These are phyloP conservation scores for Campoletis raptor DNA, from an alignment of 2,888 invertebrate species.

Conservation along the genomic window DNA sequence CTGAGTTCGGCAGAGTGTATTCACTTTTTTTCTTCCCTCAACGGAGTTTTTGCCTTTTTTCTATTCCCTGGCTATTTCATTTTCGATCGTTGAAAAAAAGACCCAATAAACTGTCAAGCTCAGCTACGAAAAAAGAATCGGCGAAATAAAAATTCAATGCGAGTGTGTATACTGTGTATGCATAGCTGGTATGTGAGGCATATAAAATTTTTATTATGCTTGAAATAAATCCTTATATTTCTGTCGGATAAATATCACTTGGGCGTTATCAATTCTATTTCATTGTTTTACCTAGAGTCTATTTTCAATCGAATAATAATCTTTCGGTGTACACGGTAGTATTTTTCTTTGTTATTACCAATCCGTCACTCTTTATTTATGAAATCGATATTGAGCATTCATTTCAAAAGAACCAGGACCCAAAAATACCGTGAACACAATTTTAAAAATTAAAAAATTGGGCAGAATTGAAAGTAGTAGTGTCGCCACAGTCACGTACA, in stretches of 20 bases:
- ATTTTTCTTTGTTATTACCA: not conserved
- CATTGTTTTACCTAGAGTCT: not conserved
- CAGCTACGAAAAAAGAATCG: conserved; percentile 34
- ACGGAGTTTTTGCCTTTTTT: conserved; percentile 22
- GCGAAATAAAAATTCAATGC: conserved; percentile 16
- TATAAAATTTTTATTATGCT: conserved; percentile 19
- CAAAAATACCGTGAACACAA: not conserved
- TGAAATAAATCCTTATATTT: conserved; percentile 37
- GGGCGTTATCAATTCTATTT: conserved; percentile 17
- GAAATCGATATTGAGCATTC: not conserved
- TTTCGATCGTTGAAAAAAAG: conserved; percentile 38
- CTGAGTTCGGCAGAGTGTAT: conserved; percentile 6
- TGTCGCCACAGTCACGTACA: too few species aligned
- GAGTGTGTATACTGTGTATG: not conserved
- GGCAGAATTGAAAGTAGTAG: not conserved
- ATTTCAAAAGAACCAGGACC: not conserved
- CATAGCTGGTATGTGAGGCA: not conserved
- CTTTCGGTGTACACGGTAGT: not conserved
- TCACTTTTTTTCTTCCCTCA: conserved; percentile 13
- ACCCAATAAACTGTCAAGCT: conserved; percentile 38
- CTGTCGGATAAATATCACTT: conserved; percentile 12
- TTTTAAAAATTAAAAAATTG: not conserved
- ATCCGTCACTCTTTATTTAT: not conserved
- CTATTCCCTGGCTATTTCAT: conserved; percentile 36
- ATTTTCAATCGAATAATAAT: not conserved